Base-by-base conservation (phyloP, 2,113 vertebrate species). In the Scartelaos histophorus region DNA sequence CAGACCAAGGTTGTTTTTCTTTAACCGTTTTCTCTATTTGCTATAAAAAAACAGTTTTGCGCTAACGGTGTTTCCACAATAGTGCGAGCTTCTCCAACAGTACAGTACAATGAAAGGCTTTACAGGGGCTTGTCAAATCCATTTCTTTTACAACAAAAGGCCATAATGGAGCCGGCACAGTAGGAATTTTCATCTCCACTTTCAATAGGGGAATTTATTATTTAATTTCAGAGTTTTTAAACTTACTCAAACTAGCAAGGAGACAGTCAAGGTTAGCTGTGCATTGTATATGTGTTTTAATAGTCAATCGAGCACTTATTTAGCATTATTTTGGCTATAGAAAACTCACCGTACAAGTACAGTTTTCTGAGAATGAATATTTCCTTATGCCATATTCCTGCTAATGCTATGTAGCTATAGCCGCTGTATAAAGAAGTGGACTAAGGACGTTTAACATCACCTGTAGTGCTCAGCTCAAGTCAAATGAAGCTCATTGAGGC, bases 51-150 rank as follows among this genome's bases (percentile, higher is more conserved):
- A 13, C 56, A 15, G 73, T 79, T 79, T 74, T 89, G 73, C 89
- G 90, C 91, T 91, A 88, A 92, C 88, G 80, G 86, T 79, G 67
- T 80, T 74, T 71, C 71, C 58, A 76, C 74, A 84, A 77, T 88
- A 85, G 82, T 85, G 75, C 69, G 69, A 87, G 74, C 65, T 43
- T 87, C 88, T 87, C 82, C 81, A 78, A 82, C 68, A 70, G 67
- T 83, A 73, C n/a, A 86, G 77, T 78, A 85, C 79, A 84, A 85
- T 86, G 78, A 84, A 76, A 81, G 74, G 74, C 82, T 80, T 69
- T 71, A 1, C 53, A 75, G 82, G 86, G 82, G 81, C 85, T 73
- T 78, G 77, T 87, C 81, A 84, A 87, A 91, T 83, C 84, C 85
- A 90, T 91, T 90, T 83, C 86, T 84, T 83, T 75, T 78, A 69